Evolutionary conservation across 2,113 vertebrate genomes (phyloP).

Genomic region (Lichenostomus cassidix): DNA sequence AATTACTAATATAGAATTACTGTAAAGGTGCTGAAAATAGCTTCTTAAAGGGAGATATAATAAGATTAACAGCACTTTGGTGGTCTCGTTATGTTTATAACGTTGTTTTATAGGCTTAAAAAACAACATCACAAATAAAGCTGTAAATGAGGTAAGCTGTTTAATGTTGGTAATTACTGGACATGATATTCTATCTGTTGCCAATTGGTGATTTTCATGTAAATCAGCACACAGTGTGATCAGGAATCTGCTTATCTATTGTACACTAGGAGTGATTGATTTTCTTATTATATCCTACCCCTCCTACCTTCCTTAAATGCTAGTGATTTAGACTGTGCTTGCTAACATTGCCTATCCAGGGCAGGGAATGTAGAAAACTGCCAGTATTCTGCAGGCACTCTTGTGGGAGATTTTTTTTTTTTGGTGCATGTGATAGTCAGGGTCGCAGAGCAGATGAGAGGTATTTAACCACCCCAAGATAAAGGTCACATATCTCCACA

Average conservation of each 20-base stretch:
- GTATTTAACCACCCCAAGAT: background rate
- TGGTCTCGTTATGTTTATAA: conserved; percentile 42
- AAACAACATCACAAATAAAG: conserved; percentile 46
- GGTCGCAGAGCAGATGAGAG: background rate
- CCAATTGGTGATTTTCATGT: conserved; percentile 34
- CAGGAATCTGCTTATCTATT: background rate
- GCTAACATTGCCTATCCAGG: background rate
- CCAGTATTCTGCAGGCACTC: background rate
- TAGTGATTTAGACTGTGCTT: background rate
- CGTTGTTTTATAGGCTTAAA: conserved; percentile 52
- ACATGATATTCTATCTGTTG: conserved; percentile 22
- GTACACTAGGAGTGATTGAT: background rate
- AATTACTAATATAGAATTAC: background rate
- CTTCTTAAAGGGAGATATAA: background rate
- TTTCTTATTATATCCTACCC: background rate
- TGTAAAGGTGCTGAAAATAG: conserved; percentile 10
- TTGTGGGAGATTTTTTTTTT: background rate
- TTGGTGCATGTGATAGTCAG: background rate
- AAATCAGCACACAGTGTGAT: background rate
- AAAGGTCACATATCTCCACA: background rate
- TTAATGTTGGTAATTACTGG: conserved; percentile 51
- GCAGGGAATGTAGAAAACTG: background rate
- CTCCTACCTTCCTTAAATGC: background rate
- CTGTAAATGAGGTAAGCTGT: conserved; percentile 49
- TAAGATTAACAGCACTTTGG: conserved; percentile 9